These are phyloP conservation scores for Abrostola tripartita DNA, from an alignment of 2,888 invertebrate species.

Conservation along the genomic window DNA sequence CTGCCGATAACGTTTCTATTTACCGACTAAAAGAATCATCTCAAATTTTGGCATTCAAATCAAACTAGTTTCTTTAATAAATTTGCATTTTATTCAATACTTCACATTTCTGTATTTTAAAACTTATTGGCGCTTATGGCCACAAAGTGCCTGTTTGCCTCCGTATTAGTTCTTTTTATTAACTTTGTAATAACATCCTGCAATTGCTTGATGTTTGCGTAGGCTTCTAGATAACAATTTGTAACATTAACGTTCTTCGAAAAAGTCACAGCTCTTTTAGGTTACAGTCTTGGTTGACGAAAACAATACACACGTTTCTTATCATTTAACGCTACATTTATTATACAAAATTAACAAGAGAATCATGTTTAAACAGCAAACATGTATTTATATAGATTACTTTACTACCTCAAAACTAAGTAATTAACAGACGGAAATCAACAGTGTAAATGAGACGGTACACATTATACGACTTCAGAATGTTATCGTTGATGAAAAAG, in stretches of 20 bases:
- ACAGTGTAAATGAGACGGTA: conserved; percentile 1
- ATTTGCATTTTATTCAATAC: too few species aligned
- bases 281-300: conserved; percentile 1
- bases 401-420: conserved; percentile 16
- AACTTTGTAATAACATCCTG: not conserved
- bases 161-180: too few species aligned
- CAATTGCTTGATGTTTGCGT: conserved; percentile 18
- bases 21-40: too few species aligned
- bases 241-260: conserved; percentile 15
- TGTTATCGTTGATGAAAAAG: conserved; percentile 13
- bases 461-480: not conserved
- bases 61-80: too few species aligned
- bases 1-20: too few species aligned
- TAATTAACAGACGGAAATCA: not conserved
- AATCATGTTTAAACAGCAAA: not conserved
- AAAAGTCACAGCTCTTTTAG: conserved; percentile 3
- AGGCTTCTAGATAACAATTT: conserved; percentile 12
- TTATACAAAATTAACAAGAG: conserved; percentile 15
- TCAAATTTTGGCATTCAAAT: too few species aligned
- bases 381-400: conserved; percentile 2
- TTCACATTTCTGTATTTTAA: too few species aligned
- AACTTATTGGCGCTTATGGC: too few species aligned
- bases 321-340: conserved; percentile 15
- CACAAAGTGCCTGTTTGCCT: too few species aligned
- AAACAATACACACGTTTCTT: conserved; percentile 11